Base-by-base conservation (phyloP, 2,888 invertebrate genomes). In the Apamea sordens region DNA sequence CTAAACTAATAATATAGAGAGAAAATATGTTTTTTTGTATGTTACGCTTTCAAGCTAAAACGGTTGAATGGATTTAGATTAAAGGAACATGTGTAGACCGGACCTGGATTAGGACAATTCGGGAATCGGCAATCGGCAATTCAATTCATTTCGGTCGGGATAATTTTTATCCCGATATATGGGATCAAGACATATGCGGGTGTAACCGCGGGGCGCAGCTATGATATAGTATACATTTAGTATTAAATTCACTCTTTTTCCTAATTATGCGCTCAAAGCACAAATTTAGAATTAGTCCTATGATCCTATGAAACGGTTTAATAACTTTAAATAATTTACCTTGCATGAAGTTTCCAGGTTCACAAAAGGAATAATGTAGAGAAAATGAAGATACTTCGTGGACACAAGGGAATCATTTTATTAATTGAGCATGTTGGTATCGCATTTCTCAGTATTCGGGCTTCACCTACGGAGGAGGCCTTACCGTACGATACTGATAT, bases 401-500 rank as follows among this genome's bases (percentile, higher is more conserved):
- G 84, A 81, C 82, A 85, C 88, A 82, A 75, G 79, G 78, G 88
- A 90, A 89, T 89, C 89, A 85, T 91, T 93, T 93, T 92, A 93
- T 91, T 92, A 91, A 92, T 92, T 92, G 91, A 91, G 83, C 86
- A 87, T 88, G 89, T 90, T 89, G 83, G 91, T 92, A 93, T 94
- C 92, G 90, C 89, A 89, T 93, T 94, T 94, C 94, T 91, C 79
- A 87, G 93, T 93, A 94, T 92, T 92, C 88, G 89, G 91, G 89
- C 87, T 91, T 88, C 90, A 89, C 86, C 86, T 90, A 87, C 89
- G 86, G 82, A 86, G 88, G 87, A 89, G 86, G 74, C 83, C 85
- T 82, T 90, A 81, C 76, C 77, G 85, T 85, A 85, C 83, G 80
- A 82, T 87, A 88, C 78, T 47, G 83, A 76, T 81, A 83, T 71